Base-by-base conservation (phyloP, 2,113 vertebrate genomes). In the Epinephelus lanceolatus region DNA sequence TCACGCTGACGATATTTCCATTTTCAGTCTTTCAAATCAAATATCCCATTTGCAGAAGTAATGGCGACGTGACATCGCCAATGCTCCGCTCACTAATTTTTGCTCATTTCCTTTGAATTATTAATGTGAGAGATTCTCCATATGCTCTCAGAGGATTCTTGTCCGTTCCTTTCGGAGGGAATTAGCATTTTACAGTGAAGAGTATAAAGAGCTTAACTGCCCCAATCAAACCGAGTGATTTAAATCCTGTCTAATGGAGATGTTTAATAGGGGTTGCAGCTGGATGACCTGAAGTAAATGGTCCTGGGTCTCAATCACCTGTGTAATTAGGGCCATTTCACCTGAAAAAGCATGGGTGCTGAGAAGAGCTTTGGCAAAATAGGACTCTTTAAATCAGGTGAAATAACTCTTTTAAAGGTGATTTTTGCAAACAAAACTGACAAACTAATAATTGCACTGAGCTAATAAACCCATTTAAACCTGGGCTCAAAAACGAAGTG, bases 91-190 rank as follows among this genome's bases (percentile, higher is more conserved):
- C 96, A 96, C 96, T 97, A 96, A 97, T 97, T 97, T 97, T 96
- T 97, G 96, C 97, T 97, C 96, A 95, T 96, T 98, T 97, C 95
- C 95, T 94, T 96, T 98, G 95, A 98, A 98, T 98, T 97, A 98
- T 97, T 97, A 96, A 97, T 96, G 94, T 91, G 93, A 96, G 96
- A 98, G 96, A 97, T 96, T 96, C 96, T 96, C 97, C 97, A 98
- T 97, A 97, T 97, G 97, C 96, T 97, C 95, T 95, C 96, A 92
- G 95, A 96, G 95, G 95, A 96, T 96, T 96, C 94, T 85, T 93
- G 93, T 95, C 96, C 96, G 97, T 97, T 97, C 96, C 95, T 97
- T 97, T 96, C 90, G 88, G 94, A 92, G 96, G 96, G 96, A 96
- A 97, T 97, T 96, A 53, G 94, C 84, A 89, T 93, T 97, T 96